Evolutionary conservation across 2,888 invertebrate genomes (phyloP), one percentile per base, ranked within the genome.

Genomic region (Galeopsomyia nigrocyanea): DNA sequence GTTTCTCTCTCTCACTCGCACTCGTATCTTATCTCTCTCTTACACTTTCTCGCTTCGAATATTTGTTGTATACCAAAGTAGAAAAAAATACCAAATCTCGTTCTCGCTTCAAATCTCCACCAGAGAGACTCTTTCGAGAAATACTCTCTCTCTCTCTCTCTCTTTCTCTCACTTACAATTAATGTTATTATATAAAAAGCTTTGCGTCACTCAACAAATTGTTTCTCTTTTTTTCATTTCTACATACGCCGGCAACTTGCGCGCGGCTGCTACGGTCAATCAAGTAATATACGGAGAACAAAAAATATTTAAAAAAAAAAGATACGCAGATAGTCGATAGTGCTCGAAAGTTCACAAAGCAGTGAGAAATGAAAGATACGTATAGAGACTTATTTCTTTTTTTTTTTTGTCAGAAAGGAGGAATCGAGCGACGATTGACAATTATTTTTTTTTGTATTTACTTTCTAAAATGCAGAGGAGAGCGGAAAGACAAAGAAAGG

Each of bases 401-500:
- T 13, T 39, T 39, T 3, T 63, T 66, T n/a, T n/a, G n/a, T n/a
- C 66, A 75, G 75, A 75, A 71, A 69, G 72, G 64, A 75, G 72
- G 69, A 75, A 75, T 53, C 46, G 72, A 75, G 75, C 68, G 75
- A 75, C 75, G 69, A 72, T 39, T 39, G 39, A 39, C 39, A 75
- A 72, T 64, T 67, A 72, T 64, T 67, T 55, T 71, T 13, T 62
- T 53, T 66, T 67, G 31, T 49, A 69, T 64, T 21, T 71, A 61
- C 16, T 74, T 71, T 60, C 70, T 26, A 26, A 69, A 69, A 69
- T 75, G 72, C 69, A 75, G 69, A 75, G 69, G 72, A 75, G 75
- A 75, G 72, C 72, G 53, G 67, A 62, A 72, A 75, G 56, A 66
- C 53, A 75, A 67, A 75, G 72, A 75, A 69, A 75, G 72, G 72